Conservation (phyloP, 2,888 invertebrate genomes). For the Flexamia atlantica region DNA sequence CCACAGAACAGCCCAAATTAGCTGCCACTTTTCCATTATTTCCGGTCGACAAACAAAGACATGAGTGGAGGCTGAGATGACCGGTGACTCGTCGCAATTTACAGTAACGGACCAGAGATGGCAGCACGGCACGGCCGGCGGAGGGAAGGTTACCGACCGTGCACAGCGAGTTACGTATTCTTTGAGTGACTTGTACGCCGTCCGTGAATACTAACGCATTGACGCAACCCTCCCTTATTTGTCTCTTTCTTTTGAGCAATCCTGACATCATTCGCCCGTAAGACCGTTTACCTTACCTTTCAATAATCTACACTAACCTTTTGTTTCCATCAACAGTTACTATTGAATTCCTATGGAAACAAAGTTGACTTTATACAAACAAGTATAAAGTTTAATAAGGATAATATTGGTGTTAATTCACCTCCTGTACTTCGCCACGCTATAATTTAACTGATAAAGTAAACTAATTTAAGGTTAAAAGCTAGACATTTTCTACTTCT, state of each 20-base stretch:
- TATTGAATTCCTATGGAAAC: too few relatives aligned
- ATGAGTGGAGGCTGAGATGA: background rate
- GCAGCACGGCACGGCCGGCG: background rate
- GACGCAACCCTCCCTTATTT: conserved; percentile 14
- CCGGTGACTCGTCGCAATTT: background rate
- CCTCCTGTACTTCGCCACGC: too few relatives aligned
- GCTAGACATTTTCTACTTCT: too few relatives aligned
- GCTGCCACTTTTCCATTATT: background rate
- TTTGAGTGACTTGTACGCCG: background rate
- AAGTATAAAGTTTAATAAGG: too few relatives aligned
- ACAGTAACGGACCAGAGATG: conserved; percentile 1
- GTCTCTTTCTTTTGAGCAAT: background rate
- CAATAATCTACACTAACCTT: too few relatives aligned
- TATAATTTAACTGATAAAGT: too few relatives aligned
- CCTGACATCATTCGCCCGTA: background rate
- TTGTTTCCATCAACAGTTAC: too few relatives aligned
- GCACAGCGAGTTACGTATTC: conserved; percentile 8
- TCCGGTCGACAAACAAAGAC: background rate
- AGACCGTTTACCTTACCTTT: too few relatives aligned
- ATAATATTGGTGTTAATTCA: too few relatives aligned
- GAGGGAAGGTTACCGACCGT: background rate
- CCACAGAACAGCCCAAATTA: background rate
- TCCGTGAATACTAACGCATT: conserved; percentile 8
- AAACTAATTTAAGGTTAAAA: too few relatives aligned
- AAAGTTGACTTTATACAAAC: too few relatives aligned